Percentiles rank a stretch among this genome's conserved stretches.
Conservation (phyloP, 2,113 vertebrate species). For the Callaeas wilsoni region DNA sequence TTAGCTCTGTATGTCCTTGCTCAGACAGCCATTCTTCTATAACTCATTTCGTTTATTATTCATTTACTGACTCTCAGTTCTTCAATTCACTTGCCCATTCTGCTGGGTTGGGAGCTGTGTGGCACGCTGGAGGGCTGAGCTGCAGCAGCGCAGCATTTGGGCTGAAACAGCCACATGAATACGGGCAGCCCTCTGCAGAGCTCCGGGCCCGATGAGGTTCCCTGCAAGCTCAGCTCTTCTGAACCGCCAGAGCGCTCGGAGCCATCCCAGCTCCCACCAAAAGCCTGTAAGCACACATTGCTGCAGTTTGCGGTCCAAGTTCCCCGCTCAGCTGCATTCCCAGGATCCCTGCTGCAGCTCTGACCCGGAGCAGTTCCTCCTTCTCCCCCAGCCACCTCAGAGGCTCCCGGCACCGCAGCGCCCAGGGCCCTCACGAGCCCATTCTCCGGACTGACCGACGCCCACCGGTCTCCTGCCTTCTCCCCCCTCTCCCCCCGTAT, state of each 20-base stretch:
- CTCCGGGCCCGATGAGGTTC: not conserved
- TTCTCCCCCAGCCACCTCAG: not conserved
- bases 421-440: not conserved
- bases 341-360: not conserved
- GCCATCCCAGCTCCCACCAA: not conserved
- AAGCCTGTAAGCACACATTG: not conserved
- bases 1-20: too few relatives aligned
- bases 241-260: not conserved
- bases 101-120: not conserved
- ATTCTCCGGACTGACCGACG: rapidly evolving
- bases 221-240: not conserved
- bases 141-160: rapidly evolving
- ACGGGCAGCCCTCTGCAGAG: not conserved
- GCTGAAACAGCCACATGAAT: not conserved
- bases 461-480: not conserved
- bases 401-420: rapidly evolving
- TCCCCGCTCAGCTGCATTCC: not conserved
- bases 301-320: not conserved
- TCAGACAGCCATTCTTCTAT: too few relatives aligned
- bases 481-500: rapidly evolving
- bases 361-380: not conserved
- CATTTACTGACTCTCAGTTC: not conserved
- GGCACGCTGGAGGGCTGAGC: not conserved
- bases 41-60: not conserved
- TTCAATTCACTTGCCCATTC: not conserved